A percentile compares a stretch with the other conserved stretches of the same genome.
These are phyloP conservation scores for Lathronympha strigana DNA, from an alignment of 2,888 invertebrate species.

Conservation along the genomic window DNA sequence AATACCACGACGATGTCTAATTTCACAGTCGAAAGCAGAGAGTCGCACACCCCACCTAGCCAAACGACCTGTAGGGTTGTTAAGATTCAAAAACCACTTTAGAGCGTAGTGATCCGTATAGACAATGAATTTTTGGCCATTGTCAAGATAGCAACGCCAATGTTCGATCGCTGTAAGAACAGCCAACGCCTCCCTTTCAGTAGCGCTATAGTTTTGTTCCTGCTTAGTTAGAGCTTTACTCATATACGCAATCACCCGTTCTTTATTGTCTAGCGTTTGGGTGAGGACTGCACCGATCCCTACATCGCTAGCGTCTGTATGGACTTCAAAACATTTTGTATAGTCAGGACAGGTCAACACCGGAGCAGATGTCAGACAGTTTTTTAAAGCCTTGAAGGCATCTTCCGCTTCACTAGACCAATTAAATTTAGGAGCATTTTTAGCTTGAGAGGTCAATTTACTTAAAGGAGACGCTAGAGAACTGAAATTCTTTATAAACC, in stretches of 20 bases:
- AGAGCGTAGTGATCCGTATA: background rate
- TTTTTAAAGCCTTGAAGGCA: too few species aligned
- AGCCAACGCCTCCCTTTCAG: background rate
- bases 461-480: too few species aligned
- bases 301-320: background rate
- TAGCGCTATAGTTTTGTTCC: background rate
- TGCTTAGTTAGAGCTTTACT: background rate
- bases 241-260: slow-evolving; percentile 3
- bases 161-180: background rate
- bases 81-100: slow-evolving; percentile 12
- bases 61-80: background rate
- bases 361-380: too few species aligned
- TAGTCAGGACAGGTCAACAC: too few species aligned
- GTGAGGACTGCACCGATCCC: background rate
- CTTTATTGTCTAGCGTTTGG: background rate
- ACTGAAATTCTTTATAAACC: too few species aligned
- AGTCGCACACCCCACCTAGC: background rate
- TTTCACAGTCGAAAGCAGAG: background rate
- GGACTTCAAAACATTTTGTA: background rate
- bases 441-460: too few species aligned
- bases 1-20: slow-evolving; percentile 1
- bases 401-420: too few species aligned
- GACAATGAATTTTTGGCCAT: slow-evolving; percentile 7
- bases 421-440: too few species aligned
- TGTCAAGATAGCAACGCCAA: too few species aligned